These are phyloP conservation scores for Blastobasis lacticolella DNA, from an alignment of 2,888 invertebrate species.

Conservation along the genomic window DNA sequence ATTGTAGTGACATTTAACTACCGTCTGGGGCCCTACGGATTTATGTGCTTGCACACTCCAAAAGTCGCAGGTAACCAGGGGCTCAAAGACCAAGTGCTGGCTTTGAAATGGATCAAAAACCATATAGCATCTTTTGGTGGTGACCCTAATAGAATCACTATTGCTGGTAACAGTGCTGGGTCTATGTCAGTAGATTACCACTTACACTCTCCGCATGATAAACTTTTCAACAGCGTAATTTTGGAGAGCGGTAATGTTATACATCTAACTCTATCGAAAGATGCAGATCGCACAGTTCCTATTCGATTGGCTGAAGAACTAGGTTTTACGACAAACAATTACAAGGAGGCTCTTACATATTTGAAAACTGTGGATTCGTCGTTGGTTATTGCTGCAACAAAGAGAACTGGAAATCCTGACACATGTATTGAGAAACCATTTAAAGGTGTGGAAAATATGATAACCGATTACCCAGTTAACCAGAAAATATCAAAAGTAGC, in stretches of 20 bases:
- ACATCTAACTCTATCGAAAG: constrained; percentile 20
- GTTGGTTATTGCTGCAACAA: too few species aligned
- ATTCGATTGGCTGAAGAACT: constrained; percentile 28
- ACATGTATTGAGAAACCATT: constrained; percentile 41
- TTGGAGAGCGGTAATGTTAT: constrained; percentile 34
- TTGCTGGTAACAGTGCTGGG: constrained; percentile 39
- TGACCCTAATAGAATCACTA: constrained; percentile 32
- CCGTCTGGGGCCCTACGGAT: constrained; percentile 40
- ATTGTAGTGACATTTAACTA: constrained; percentile 40
- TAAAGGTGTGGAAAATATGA: constrained; percentile 29
- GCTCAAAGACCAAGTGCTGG: constrained; percentile 39
- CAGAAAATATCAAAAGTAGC: constrained; percentile 27
- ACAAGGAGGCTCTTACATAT: constrained; percentile 22
- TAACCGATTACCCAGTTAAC: constrained; percentile 30
- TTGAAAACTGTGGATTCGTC: too few species aligned
- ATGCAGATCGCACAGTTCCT: constrained; percentile 26
- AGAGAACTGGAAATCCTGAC: constrained; percentile 12
- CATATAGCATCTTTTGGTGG: constrained; percentile 45
- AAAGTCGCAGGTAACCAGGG: constrained; percentile 44
- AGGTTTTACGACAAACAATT: constrained; percentile 21
- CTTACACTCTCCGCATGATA: constrained; percentile 28
- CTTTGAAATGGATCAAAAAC: constrained; percentile 39
- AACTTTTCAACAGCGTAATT: constrained; percentile 31
- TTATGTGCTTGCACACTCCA: constrained; percentile 40
- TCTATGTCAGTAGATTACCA: constrained; percentile 36